Percentiles rank a stretch among this genome's conserved stretches.
Evolutionary conservation across 2,888 invertebrate species (phyloP).

Genomic region (Cheilosia grossa): DNA sequence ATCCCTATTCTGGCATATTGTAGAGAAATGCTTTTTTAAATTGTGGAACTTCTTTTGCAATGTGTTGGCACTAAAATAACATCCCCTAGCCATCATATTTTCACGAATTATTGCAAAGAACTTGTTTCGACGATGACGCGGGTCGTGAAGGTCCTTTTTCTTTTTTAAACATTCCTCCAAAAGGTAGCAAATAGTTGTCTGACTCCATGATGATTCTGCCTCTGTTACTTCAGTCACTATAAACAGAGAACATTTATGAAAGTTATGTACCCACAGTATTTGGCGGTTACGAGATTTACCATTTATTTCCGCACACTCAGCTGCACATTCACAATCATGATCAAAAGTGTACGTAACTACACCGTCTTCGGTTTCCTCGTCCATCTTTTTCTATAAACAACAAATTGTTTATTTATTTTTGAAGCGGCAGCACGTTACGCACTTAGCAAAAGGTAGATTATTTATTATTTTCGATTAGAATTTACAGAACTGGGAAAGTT

Average conservation of each 20-base stretch:
- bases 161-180: conserved; percentile 48
- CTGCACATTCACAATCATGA: conserved; percentile 19
- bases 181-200: neutral
- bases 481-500: neutral
- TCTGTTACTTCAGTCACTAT: conserved; percentile 12
- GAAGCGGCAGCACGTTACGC: neutral
- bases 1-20: conserved; percentile 10
- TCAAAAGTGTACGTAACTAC: neutral
- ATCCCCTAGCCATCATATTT: conserved; percentile 1
- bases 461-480: neutral
- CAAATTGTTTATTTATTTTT: neutral
- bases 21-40: conserved; percentile 35
- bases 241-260: neutral
- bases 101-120: conserved; percentile 40
- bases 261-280: neutral
- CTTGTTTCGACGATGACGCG: conserved; percentile 26
- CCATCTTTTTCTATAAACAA: neutral
- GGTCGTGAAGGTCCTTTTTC: conserved; percentile 50
- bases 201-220: conserved; percentile 38
- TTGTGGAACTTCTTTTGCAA: conserved; percentile 46
- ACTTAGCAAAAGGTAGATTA: neutral
- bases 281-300: conserved; percentile 31
- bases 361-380: neutral
- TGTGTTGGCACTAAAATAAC: conserved; percentile 13
- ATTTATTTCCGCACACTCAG: conserved; percentile 13